These are phyloP conservation scores for Crematogaster levior DNA, from an alignment of 2,888 invertebrate genomes.

Conservation along the genomic window DNA sequence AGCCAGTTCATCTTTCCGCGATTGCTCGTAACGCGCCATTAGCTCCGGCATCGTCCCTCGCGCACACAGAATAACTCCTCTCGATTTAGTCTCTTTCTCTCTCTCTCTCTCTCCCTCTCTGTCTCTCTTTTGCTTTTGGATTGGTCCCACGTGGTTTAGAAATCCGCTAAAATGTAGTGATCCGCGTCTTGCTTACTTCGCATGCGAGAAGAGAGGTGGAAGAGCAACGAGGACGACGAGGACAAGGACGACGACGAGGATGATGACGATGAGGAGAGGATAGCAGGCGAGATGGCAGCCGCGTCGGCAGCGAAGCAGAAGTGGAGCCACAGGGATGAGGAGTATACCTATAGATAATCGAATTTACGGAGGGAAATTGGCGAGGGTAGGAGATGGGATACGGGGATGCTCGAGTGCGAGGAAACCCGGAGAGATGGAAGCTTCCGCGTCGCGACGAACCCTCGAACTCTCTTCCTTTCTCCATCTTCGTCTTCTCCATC, in stretches of 20 bases:
- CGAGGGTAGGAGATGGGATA: constrained; percentile 72
- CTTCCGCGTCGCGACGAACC: constrained; percentile 76
- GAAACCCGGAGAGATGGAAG: constrained; percentile 74
- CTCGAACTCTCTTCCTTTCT: constrained; percentile 74
- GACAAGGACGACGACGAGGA: constrained; percentile 2
- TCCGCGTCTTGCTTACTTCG: constrained; percentile 71
- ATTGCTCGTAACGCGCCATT: constrained; percentile 51
- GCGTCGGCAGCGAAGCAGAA: constrained; percentile 26
- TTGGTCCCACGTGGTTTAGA: constrained; percentile 69
- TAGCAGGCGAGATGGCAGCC: constrained; percentile 30
- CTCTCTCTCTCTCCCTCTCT: not conserved
- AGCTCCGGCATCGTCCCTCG: constrained; percentile 18
- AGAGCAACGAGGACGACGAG: constrained; percentile 29
- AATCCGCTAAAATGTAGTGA: constrained; percentile 56
- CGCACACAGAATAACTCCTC: constrained; percentile 17
- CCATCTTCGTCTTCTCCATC: constrained; percentile 25
- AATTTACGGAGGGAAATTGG: constrained; percentile 83
- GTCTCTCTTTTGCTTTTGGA: constrained; percentile 26
- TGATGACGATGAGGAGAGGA: constrained; percentile 23
- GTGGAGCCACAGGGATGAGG: constrained; percentile 55
- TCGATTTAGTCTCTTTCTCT: not conserved
- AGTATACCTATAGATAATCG: constrained; percentile 81
- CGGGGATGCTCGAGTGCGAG: constrained; percentile 64
- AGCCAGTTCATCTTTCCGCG: constrained; percentile 50
- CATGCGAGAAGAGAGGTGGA: constrained; percentile 49